Percentiles rank a stretch among this genome's conserved stretches.
Conservation (phyloP, 2,888 invertebrate species). For the Bursaphelenchus okinawaensis region DNA sequence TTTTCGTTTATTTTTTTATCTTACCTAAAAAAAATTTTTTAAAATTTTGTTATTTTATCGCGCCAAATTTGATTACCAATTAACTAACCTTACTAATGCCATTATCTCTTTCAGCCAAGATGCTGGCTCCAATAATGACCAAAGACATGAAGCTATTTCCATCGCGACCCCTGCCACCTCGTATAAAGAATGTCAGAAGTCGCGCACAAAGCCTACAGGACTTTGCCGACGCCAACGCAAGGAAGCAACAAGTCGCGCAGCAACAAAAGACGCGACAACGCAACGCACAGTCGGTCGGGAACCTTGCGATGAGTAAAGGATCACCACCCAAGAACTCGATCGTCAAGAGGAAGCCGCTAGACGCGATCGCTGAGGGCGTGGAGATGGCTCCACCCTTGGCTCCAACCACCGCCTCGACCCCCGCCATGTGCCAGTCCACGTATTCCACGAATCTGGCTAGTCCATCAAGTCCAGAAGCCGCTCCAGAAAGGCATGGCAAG, state of each 20-base stretch:
- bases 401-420: background rate
- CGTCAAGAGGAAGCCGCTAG: slow-evolving; percentile 32
- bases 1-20: no score
- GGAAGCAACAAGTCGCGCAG: background rate
- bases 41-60: no score
- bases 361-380: slow-evolving; percentile 46
- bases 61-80: no score
- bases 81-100: no score
- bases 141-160: slow-evolving; percentile 49
- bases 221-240: slow-evolving; percentile 31
- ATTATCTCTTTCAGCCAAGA: no score
- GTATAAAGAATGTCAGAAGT: slow-evolving; percentile 44
- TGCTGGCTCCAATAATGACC: slow-evolving; percentile 48
- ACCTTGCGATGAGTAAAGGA: slow-evolving; percentile 24
- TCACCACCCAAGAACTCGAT: slow-evolving; percentile 33
- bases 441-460: background rate
- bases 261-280: slow-evolving; percentile 29
- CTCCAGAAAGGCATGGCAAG: background rate
- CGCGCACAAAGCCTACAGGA: slow-evolving; percentile 46
- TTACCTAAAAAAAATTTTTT: no score
- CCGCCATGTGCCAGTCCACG: background rate
- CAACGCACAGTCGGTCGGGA: slow-evolving; percentile 33
- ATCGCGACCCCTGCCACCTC: slow-evolving; percentile 30
- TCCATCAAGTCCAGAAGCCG: background rate
- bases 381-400: slow-evolving; percentile 20